phyloP scores from a whole-genome alignment of 2,797 vertebrate species.

The Borostomias antarcticus region DNA sequence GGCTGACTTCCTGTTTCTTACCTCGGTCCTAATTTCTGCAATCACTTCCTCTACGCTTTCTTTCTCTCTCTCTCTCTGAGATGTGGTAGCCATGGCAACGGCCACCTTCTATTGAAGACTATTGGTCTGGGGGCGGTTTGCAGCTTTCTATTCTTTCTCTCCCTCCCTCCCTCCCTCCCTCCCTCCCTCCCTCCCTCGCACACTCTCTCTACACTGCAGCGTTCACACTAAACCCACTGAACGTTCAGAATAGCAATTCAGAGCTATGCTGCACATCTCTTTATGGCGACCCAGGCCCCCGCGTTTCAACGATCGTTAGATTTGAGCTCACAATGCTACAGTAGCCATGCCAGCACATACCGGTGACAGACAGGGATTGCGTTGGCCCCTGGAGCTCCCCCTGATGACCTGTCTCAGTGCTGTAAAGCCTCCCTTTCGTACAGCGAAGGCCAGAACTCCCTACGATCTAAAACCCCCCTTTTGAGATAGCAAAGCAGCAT shows the following conservation, averaged over 20 bases:
- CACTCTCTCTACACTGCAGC: background rate
- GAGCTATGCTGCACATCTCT: background rate
- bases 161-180: slow-evolving; percentile 3
- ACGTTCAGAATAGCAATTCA: slow-evolving; percentile 4
- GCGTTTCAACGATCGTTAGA: background rate
- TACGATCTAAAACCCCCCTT: too few species aligned
- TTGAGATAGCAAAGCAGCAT: too few species aligned
- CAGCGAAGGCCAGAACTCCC: too few species aligned
- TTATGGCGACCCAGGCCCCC: background rate
- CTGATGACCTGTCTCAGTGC: background rate
- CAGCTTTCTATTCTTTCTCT: slow-evolving; percentile 5
- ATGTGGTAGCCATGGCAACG: slow-evolving; percentile 14
- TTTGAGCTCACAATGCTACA: background rate
- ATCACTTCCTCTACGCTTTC: slow-evolving; percentile 22
- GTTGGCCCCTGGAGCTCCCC: too few species aligned
- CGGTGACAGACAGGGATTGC: too few species aligned
- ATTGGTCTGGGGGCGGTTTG: background rate
- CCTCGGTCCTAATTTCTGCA: background rate
- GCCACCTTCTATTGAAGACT: slow-evolving; percentile 11
- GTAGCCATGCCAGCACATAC: background rate
- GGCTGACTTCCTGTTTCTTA: slow-evolving; percentile 17
- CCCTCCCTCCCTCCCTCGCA: background rate
- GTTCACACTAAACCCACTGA: background rate
- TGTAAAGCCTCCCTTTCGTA: background rate
- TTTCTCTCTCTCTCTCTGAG: slow-evolving; percentile 4